Evolutionary conservation across 1,140 invertebrate genomes (phyloP).

Genomic region (Apolygus lucorum): DNA sequence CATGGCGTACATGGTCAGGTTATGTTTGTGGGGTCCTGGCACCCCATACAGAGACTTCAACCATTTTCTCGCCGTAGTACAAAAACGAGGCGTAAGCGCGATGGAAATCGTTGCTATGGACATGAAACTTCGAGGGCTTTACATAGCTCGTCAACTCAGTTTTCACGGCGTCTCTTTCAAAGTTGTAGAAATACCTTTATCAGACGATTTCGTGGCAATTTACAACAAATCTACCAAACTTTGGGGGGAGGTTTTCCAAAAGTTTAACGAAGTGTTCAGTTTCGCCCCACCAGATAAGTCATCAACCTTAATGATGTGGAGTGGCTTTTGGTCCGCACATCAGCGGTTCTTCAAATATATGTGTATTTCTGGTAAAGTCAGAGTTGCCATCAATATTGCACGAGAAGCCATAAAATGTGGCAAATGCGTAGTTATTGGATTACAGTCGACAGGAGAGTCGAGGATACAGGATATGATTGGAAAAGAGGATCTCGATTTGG

Average conservation of each 20-base stretch:
- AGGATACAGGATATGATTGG: conserved; percentile 92
- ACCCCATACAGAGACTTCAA: conserved; percentile 88
- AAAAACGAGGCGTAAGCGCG: conserved; percentile 92
- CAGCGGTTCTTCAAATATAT: conserved; percentile 99
- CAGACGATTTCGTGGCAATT: conserved; percentile 73
- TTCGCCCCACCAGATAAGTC: conserved; percentile 82
- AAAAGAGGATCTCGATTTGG: conserved; percentile 88
- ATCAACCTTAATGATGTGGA: conserved; percentile 90
- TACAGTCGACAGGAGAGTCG: conserved; percentile 97
- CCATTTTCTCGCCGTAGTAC: conserved; percentile 92
- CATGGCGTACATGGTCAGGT: conserved; percentile 98
- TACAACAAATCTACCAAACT: conserved; percentile 92
- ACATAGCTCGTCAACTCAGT: conserved; percentile 94
- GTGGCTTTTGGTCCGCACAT: conserved; percentile 98
- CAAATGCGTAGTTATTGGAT: conserved; percentile 97
- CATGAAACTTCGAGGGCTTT: conserved; percentile 97
- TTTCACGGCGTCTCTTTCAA: conserved; percentile 92
- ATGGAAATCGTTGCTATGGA: conserved; percentile 99
- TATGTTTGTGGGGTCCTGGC: conserved; percentile 95
- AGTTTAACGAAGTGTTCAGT: conserved; percentile 87
- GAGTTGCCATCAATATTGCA: conserved; percentile 55
- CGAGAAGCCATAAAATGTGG: conserved; percentile 88
- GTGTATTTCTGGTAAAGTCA: conserved; percentile 94
- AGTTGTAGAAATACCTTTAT: conserved; percentile 90
- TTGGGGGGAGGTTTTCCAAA: conserved; percentile 91